Evolutionary conservation across 2,888 invertebrate species (phyloP).

Genomic region (Pinctada fucata): DNA sequence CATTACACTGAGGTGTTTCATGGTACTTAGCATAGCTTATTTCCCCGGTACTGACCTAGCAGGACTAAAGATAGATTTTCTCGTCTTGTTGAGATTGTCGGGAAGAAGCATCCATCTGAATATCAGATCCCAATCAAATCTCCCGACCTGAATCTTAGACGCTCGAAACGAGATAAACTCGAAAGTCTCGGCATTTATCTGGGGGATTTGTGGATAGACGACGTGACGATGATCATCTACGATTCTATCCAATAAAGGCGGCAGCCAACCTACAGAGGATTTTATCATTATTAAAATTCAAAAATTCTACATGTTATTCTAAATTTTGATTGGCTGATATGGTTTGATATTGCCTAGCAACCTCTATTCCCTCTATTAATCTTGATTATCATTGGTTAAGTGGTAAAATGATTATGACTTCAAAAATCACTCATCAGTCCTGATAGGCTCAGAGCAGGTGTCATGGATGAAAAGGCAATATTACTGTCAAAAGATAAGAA

Average conservation of each 20-base stretch:
- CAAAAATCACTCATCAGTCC: no score
- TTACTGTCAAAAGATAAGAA: no score
- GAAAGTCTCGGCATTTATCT: slow-evolving; percentile 47
- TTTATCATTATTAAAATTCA: background rate
- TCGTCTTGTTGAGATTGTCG: slow-evolving; percentile 25
- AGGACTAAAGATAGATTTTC: slow-evolving; percentile 31
- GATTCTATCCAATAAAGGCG: slow-evolving; percentile 55
- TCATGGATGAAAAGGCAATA: no score
- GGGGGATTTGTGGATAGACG: slow-evolving; percentile 55
- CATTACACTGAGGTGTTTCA: no score
- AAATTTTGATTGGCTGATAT: background rate
- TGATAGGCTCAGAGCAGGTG: no score
- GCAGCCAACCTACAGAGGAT: slow-evolving; percentile 55
- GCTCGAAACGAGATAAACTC: slow-evolving; percentile 26
- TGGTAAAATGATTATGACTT: no score
- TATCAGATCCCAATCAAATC: slow-evolving; percentile 36
- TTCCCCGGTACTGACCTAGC: slow-evolving; percentile 18
- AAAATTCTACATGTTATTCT: background rate
- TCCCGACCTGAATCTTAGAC: slow-evolving; percentile 30
- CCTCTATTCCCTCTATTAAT: no score
- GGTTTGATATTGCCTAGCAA: background rate
- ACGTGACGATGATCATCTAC: slow-evolving; percentile 45
- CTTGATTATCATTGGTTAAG: no score
- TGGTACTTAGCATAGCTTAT: background rate
- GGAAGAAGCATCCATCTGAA: slow-evolving; percentile 36